A percentile compares a stretch with the other conserved stretches of the same genome.
These are phyloP conservation scores for Rhabdophis nuchalis DNA, from an alignment of 2,797 vertebrate genomes.

Conservation along the genomic window DNA sequence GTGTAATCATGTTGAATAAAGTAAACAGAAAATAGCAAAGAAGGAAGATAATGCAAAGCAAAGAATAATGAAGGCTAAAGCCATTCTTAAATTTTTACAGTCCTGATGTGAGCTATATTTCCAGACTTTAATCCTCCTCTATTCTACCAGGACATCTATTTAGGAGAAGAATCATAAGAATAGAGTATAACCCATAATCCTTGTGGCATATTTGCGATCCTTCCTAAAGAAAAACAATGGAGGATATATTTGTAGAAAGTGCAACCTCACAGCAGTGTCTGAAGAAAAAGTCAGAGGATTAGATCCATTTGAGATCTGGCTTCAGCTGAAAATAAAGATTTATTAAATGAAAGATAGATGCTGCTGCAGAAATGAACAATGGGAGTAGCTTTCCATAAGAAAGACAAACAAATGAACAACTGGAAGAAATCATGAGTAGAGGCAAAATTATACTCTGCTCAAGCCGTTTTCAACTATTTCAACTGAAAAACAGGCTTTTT, in stretches of 20 bases:
- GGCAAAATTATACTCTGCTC: neutral
- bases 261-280: neutral
- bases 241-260: neutral
- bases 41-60: too few species aligned
- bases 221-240: neutral
- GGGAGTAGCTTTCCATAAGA: neutral
- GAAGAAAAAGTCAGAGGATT: neutral
- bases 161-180: neutral
- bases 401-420: neutral
- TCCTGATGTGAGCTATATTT: neutral
- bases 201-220: neutral
- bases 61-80: neutral
- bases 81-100: neutral
- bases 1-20: neutral
- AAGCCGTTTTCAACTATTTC: neutral
- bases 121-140: neutral
- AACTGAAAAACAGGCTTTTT: neutral
- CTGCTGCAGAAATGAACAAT: neutral
- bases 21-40: neutral
- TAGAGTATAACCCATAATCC: neutral
- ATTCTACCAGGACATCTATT: neutral
- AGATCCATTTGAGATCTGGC: neutral
- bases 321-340: neutral
- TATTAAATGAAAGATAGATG: neutral
- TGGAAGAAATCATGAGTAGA: neutral